Conservation (phyloP, 2,797 vertebrate genomes). For the Crenuchus spilurus region DNA sequence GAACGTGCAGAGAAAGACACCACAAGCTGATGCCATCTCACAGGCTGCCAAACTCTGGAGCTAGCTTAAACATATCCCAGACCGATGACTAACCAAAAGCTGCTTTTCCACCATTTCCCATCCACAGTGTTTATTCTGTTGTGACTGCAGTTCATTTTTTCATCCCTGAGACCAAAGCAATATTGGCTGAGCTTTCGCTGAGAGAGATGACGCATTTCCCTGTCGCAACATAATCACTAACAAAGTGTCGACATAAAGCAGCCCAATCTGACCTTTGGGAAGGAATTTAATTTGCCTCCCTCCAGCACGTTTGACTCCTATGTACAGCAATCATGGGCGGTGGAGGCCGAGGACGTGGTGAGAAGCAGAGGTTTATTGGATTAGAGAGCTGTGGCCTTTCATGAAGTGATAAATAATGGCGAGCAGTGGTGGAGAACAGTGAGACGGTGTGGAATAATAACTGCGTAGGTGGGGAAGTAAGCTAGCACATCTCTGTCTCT, state of each 20-base stretch:
- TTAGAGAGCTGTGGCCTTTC: slow-evolving; percentile 55
- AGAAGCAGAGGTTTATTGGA: slow-evolving; percentile 57
- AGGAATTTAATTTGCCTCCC: slow-evolving; percentile 59
- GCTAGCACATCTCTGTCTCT: slow-evolving; percentile 33
- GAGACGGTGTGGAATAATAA: slow-evolving; percentile 50
- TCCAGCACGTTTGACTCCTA: slow-evolving; percentile 53
- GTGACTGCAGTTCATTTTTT: background rate
- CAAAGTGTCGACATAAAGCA: slow-evolving; percentile 58
- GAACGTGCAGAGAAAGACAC: slow-evolving; percentile 20
- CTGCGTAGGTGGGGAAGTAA: slow-evolving; percentile 42
- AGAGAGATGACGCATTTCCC: slow-evolving; percentile 40
- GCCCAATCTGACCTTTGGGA: slow-evolving; percentile 58
- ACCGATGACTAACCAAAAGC: too few relatives aligned
- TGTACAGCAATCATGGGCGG: slow-evolving; percentile 52
- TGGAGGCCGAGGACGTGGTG: slow-evolving; percentile 38
- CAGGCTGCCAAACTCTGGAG: slow-evolving; percentile 30
- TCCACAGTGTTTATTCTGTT: slow-evolving; percentile 1
- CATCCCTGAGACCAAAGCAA: slow-evolving; percentile 28
- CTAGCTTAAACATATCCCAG: background rate
- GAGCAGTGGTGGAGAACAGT: slow-evolving; percentile 40
- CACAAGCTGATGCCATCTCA: slow-evolving; percentile 31
- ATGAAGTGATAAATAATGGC: slow-evolving; percentile 56
- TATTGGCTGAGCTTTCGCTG: slow-evolving; percentile 15
- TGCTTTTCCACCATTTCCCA: background rate
- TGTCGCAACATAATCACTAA: slow-evolving; percentile 54